A percentile compares a stretch with the other conserved stretches of the same genome.
phyloP scores from a whole-genome alignment of 2,797 vertebrate species.

The Sciurus vulgaris region DNA sequence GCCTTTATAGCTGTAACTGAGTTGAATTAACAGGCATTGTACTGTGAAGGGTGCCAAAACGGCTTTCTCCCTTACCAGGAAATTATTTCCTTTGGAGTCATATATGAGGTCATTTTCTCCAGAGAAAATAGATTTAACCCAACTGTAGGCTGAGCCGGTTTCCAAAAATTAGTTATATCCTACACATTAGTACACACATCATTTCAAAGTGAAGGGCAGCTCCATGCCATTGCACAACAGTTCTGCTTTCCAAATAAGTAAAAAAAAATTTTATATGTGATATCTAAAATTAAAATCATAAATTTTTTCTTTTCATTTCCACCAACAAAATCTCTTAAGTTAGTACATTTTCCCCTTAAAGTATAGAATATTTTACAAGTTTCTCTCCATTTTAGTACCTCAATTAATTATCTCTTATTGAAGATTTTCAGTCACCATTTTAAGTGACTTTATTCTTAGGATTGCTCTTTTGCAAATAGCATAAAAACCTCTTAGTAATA shows the following conservation, averaged over 20 bases:
- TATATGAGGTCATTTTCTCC: background rate
- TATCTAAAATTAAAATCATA: constrained; percentile 59
- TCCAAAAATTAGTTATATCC: background rate
- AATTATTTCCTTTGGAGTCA: background rate
- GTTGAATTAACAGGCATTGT: background rate
- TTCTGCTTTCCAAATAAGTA: background rate
- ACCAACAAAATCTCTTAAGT: constrained; percentile 49
- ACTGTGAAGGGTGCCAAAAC: background rate
- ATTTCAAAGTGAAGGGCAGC: background rate
- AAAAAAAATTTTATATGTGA: background rate
- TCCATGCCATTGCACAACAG: background rate
- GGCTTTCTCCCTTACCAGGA: background rate
- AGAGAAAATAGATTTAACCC: background rate
- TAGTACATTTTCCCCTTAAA: background rate
- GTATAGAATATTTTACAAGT: constrained; percentile 37
- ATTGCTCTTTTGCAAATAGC: constrained; percentile 64
- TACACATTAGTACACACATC: background rate
- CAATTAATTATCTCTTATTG: constrained; percentile 78
- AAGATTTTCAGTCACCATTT: constrained; percentile 79
- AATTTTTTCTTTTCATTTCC: constrained; percentile 73
- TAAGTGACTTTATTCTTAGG: constrained; percentile 73
- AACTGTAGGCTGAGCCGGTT: background rate
- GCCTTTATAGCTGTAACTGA: background rate
- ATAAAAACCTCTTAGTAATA: constrained; percentile 21
- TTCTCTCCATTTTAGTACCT: constrained; percentile 77